Base-by-base conservation (phyloP, 1,140 invertebrate species). In the Littorina saxatilis region DNA sequence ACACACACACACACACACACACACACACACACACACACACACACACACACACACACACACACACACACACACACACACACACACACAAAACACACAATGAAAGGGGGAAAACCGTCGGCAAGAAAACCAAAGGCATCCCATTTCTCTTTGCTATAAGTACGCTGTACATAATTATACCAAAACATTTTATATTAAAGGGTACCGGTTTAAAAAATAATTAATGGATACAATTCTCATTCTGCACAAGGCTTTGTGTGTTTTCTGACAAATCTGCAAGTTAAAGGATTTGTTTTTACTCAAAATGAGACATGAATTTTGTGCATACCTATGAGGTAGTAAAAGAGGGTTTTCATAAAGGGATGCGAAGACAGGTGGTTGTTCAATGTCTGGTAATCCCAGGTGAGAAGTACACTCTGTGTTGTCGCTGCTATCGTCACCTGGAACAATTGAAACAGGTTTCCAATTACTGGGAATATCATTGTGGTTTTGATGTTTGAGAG, bases 291-390 rank as follows among this genome's bases (percentile, higher is more conserved):
- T n/a, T n/a, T n/a, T n/a, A n/a, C n/a, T n/a, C n/a, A n/a, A n/a
- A n/a, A n/a, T n/a, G n/a, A n/a, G n/a, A n/a, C n/a, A n/a, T n/a
- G n/a, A n/a, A n/a, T n/a, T n/a, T n/a, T n/a, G n/a, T n/a, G n/a
- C n/a, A n/a, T 96, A 27, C 96, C 96, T 91, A 97, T 96, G 79
- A 97, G 94, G 88, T 95, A 95, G 88, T 95, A 94, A 63, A 97
- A 93, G 27, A 97, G 94, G 66, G 95, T 94, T 88, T 95, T 95
- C 79, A 97, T 93, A 84, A 95, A 94, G 11, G 95, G 95, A 86
- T 96, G 93, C 83, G 95, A 94, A 70, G 95, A 94, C 55, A 97
- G 93, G 58, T 96, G 94, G 61, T 95, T 93, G 87, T 95, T 94
- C 58, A 97, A 92, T 81, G 95, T 94, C 91, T 95, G 93, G 83